Conservation (phyloP, 2,888 invertebrate species). For the Phorcus lineatus region DNA sequence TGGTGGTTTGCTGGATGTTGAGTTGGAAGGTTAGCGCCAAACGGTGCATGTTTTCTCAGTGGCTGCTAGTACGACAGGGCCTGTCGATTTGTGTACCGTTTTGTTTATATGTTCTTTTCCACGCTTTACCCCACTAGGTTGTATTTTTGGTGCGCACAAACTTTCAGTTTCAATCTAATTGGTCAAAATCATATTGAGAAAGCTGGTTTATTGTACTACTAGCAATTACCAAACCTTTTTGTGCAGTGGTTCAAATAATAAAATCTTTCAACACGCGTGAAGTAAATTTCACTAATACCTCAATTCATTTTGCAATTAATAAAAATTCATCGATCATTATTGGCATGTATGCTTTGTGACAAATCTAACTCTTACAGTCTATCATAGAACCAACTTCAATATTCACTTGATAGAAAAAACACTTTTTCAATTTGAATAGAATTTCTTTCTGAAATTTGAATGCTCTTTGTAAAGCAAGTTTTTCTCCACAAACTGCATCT, state of each 20-base stretch:
- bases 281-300: too few species aligned
- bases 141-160: not conserved
- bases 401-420: too few species aligned
- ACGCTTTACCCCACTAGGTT: constrained; percentile 11
- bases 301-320: not conserved
- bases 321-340: not conserved
- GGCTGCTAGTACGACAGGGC: constrained; percentile 30
- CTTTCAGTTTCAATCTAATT: not conserved
- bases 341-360: not conserved
- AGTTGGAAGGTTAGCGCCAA: constrained; percentile 34
- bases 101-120: constrained; percentile 24
- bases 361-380: not conserved
- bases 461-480: not conserved
- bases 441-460: not conserved
- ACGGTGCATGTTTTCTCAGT: constrained; percentile 32
- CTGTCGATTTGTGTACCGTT: constrained; percentile 16
- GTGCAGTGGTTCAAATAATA: too few species aligned
- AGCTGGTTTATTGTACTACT: not conserved
- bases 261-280: too few species aligned
- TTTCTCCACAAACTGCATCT: too few species aligned
- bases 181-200: not conserved
- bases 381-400: too few species aligned
- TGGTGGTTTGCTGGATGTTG: not conserved
- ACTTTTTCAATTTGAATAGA: too few species aligned
- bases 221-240: not conserved